A percentile compares a stretch with the other conserved stretches of the same genome.
These are phyloP conservation scores for Pogonocichla stellata DNA, from an alignment of 2,113 vertebrate genomes.

Conservation along the genomic window DNA sequence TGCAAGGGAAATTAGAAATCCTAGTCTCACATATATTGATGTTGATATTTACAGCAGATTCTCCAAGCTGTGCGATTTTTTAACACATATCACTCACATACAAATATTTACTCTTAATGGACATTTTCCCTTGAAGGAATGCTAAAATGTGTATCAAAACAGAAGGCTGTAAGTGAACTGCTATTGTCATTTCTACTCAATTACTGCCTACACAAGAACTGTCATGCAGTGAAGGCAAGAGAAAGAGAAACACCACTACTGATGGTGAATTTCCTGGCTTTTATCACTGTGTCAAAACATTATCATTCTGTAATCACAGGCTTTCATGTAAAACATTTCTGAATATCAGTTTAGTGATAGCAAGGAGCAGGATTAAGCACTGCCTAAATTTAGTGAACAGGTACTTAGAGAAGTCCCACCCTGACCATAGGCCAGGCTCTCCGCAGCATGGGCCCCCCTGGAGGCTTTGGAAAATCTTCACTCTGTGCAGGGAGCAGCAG, in stretches of 20 bases:
- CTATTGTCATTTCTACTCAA: neutral
- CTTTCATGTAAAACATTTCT: neutral
- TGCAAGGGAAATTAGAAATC: neutral
- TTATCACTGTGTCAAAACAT: constrained; percentile 28
- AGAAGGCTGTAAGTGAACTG: neutral
- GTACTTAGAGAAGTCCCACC: neutral
- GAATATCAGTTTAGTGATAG: neutral
- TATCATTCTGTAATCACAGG: neutral
- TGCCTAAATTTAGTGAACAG: neutral
- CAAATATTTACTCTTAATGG: constrained; percentile 3
- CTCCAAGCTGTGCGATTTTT: neutral
- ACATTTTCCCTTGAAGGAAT: neutral
- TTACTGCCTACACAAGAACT: constrained; percentile 14
- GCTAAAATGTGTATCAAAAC: neutral
- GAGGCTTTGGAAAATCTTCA: neutral
- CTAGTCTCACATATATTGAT: neutral
- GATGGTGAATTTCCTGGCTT: neutral
- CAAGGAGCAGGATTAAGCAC: neutral
- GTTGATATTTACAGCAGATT: neutral
- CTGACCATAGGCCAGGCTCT: neutral
- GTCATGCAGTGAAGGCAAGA: neutral
- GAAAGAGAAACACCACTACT: neutral
- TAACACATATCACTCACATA: neutral
- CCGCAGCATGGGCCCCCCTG: rapidly evolving
- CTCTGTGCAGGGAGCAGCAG: neutral